These are phyloP conservation scores for Platyrinchus mystaceus DNA, from an alignment of 2,797 vertebrate species.

Conservation along the genomic window DNA sequence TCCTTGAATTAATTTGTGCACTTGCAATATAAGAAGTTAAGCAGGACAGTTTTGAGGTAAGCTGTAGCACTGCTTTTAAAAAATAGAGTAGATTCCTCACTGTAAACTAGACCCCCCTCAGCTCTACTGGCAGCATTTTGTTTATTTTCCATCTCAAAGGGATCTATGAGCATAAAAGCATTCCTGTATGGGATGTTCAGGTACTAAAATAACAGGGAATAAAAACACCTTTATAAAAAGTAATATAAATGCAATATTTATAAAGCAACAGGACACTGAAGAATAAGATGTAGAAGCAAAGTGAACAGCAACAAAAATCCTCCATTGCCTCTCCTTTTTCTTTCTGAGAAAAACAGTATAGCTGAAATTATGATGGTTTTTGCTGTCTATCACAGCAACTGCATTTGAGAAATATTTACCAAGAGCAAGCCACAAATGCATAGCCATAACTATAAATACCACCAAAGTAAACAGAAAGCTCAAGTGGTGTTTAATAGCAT, in stretches of 20 bases:
- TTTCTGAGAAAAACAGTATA: background rate
- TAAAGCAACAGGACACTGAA: background rate
- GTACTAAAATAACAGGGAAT: background rate
- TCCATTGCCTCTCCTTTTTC: background rate
- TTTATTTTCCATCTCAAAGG: background rate
- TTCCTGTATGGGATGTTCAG: background rate
- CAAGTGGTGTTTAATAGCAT: conserved; percentile 24
- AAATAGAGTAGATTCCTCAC: background rate
- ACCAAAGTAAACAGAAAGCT: conserved; percentile 35
- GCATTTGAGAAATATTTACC: conserved; percentile 16
- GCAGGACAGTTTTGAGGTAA: background rate
- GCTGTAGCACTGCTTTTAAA: background rate
- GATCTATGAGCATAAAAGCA: background rate
- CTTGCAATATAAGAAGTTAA: background rate
- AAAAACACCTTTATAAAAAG: background rate
- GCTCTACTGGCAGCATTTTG: background rate
- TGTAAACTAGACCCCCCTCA: background rate
- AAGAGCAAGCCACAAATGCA: background rate
- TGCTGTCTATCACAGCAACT: background rate
- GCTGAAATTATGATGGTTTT: background rate
- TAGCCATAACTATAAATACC: conserved; percentile 22
- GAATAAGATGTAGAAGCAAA: background rate
- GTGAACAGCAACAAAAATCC: background rate
- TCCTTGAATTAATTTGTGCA: background rate
- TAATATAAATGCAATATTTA: background rate